phyloP scores from a whole-genome alignment of 2,113 vertebrate genomes.

The Catharus bicknelli region DNA sequence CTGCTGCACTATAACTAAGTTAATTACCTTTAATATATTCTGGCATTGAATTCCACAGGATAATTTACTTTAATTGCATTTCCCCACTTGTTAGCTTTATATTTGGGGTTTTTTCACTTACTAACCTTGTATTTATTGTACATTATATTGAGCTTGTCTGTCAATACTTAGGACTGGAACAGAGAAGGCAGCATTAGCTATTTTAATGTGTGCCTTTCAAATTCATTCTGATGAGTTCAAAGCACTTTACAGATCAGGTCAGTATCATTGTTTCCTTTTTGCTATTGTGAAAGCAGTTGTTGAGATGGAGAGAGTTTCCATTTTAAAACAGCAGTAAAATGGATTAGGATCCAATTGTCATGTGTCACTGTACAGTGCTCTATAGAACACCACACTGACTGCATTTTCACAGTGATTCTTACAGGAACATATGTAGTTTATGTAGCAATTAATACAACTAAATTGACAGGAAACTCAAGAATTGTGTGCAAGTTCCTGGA shows the following conservation, averaged over 20 bases:
- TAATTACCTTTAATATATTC: background rate
- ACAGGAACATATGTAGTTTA: background rate
- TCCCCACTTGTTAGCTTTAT: background rate
- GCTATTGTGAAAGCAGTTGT: background rate
- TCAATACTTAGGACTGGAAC: background rate
- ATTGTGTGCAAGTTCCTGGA: background rate
- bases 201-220: background rate
- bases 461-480: background rate
- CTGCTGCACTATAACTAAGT: background rate
- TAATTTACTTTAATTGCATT: background rate
- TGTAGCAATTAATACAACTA: background rate
- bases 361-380: background rate
- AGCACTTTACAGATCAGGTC: background rate
- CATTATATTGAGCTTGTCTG: background rate
- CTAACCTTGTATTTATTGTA: background rate
- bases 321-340: background rate
- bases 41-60: background rate
- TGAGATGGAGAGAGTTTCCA: background rate
- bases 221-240: background rate
- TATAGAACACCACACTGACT: background rate
- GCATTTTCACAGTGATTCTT: background rate
- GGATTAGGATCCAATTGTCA: background rate
- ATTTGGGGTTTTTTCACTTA: background rate
- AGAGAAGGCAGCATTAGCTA: background rate
- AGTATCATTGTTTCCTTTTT: background rate